phyloP scores from a whole-genome alignment of 2,113 vertebrate species.

The Hemichromis elongatus region DNA sequence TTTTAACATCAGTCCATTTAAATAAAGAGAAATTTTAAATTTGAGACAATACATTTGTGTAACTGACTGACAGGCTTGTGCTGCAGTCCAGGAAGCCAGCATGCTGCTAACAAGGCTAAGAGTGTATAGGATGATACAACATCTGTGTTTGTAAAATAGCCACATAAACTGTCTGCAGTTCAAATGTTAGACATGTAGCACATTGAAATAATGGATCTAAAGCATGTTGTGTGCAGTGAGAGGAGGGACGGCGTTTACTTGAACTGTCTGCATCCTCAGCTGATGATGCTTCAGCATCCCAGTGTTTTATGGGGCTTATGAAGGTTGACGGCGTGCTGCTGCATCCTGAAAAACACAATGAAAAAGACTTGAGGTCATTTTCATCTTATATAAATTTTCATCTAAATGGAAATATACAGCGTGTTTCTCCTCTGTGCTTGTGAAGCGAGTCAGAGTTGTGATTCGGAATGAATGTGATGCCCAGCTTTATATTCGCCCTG shows the following conservation, averaged over 20 bases:
- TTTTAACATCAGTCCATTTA: background rate
- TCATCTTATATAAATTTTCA: background rate
- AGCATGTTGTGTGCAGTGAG: background rate
- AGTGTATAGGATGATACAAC: background rate
- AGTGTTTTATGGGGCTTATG: background rate
- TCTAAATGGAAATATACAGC: background rate
- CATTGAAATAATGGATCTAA: background rate
- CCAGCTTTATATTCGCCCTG: background rate
- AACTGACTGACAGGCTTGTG: accelerated
- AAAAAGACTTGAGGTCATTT: background rate
- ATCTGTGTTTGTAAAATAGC: background rate
- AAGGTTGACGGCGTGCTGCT: background rate
- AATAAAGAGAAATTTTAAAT: background rate
- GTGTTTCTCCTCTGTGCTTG: background rate
- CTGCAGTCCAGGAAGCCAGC: background rate
- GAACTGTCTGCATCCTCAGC: constrained; percentile 22
- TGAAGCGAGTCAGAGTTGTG: background rate
- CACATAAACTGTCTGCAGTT: accelerated
- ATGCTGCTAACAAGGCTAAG: background rate
- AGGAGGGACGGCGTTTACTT: background rate
- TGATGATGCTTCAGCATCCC: constrained; percentile 3
- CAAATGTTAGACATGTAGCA: background rate
- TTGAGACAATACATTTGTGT: accelerated
- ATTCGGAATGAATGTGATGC: background rate
- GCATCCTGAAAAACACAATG: constrained; percentile 15